Conservation (phyloP, 2,888 invertebrate genomes). For the Uloborus plumipes region DNA sequence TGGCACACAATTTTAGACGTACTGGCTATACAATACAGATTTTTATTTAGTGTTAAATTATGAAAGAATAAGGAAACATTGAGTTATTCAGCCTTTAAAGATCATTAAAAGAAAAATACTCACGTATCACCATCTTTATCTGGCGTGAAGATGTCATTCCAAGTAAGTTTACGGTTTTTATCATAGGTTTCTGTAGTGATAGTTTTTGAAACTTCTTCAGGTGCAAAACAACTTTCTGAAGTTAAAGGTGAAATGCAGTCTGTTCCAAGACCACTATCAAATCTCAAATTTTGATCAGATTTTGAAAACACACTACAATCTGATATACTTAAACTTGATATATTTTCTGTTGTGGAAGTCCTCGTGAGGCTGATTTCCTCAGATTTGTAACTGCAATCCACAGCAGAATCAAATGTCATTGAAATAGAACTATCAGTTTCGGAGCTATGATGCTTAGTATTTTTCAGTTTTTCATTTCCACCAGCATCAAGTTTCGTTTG, state of each 20-base stretch:
- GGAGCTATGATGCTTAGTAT: conserved; percentile 11
- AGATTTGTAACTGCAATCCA: conserved; percentile 56
- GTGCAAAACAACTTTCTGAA: conserved; percentile 21
- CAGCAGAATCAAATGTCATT: conserved; percentile 51
- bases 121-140: conserved; percentile 65
- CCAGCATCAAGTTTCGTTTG: background rate
- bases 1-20: no score
- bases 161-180: conserved; percentile 11
- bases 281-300: conserved; percentile 35
- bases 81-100: no score
- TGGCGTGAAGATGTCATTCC: conserved; percentile 45
- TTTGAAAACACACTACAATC: conserved; percentile 8
- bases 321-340: conserved; percentile 20
- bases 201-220: conserved; percentile 1
- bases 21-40: no score
- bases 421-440: conserved; percentile 54
- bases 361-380: conserved; percentile 39
- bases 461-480: no score
- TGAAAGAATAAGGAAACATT: no score
- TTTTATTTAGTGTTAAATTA: no score
- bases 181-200: background rate
- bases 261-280: conserved; percentile 58
- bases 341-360: conserved; percentile 8
- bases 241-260: conserved; percentile 32
- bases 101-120: conserved; percentile 13